Conservation (phyloP, 2,888 invertebrate species). For the Sinhomidia bicolor region DNA sequence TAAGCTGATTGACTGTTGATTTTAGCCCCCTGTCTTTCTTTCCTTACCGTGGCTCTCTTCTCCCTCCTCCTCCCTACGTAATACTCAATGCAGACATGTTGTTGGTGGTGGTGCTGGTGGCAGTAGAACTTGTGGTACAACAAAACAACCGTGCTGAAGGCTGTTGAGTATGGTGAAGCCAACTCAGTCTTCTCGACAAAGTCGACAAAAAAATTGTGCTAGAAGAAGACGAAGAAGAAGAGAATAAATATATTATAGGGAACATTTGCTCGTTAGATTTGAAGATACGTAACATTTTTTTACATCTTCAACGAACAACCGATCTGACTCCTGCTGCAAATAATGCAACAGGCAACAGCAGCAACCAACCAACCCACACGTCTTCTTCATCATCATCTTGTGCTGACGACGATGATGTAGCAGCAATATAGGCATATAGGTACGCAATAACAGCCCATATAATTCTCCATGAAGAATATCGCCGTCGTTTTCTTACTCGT, state of each 20-base stretch:
- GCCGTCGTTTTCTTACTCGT: background rate
- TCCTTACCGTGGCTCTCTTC: background rate
- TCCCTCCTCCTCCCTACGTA: background rate
- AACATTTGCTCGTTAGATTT: background rate
- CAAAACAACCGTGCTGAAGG: background rate
- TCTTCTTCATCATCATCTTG: background rate
- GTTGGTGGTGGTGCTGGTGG: background rate
- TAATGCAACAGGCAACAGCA: too few species aligned
- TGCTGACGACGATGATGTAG: conserved; percentile 1
- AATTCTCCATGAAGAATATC: background rate
- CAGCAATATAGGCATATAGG: background rate
- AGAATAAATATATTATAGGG: background rate
- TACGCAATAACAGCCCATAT: conserved; percentile 4
- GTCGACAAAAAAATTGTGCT: conserved; percentile 8
- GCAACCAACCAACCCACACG: conserved; percentile 39
- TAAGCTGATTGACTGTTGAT: conserved; percentile 45
- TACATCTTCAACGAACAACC: too few species aligned
- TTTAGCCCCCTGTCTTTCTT: conserved; percentile 24
- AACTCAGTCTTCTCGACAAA: conserved; percentile 14
- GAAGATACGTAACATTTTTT: too few species aligned
- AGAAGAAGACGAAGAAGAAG: background rate
- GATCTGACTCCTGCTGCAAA: too few species aligned
- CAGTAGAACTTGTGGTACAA: background rate
- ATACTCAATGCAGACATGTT: background rate
- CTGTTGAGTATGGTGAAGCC: too few species aligned